phyloP scores from a whole-genome alignment of 2,113 vertebrate genomes.

The Pogona vitticeps region DNA sequence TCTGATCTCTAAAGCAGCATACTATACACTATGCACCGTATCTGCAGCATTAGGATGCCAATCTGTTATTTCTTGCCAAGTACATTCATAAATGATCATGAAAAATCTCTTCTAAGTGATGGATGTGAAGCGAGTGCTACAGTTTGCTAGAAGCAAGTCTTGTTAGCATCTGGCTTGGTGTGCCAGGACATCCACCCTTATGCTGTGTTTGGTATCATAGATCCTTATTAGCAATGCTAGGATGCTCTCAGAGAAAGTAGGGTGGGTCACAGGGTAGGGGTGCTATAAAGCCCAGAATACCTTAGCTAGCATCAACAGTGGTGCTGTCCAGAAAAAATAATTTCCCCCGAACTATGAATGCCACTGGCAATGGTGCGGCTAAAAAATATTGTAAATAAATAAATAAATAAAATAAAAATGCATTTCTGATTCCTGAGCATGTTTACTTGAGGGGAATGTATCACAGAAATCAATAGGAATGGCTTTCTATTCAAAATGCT shows the following conservation, averaged over 20 bases:
- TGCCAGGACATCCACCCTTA: neutral
- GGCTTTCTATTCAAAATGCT: neutral
- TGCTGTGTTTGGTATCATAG: neutral
- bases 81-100: slow-evolving; percentile 18
- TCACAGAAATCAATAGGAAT: neutral
- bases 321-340: no score
- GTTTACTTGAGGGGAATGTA: neutral
- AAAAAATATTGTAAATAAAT: no score
- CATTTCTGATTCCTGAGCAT: neutral
- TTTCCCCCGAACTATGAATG: no score
- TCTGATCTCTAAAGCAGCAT: slow-evolving; percentile 20
- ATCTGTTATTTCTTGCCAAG: slow-evolving; percentile 1
- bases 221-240: neutral
- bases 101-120: slow-evolving; percentile 27
- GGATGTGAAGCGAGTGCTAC: slow-evolving; percentile 2
- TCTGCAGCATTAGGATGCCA: slow-evolving; percentile 25
- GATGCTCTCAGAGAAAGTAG: no score
- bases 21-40: neutral
- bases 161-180: neutral
- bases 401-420: no score
- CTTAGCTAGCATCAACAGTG: no score
- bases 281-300: no score
- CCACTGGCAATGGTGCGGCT: no score
- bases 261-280: no score
- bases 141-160: slow-evolving; percentile 2